phyloP scores from a whole-genome alignment of 64 coral and sea anemone genomes.

The Orbicella faveolata region DNA sequence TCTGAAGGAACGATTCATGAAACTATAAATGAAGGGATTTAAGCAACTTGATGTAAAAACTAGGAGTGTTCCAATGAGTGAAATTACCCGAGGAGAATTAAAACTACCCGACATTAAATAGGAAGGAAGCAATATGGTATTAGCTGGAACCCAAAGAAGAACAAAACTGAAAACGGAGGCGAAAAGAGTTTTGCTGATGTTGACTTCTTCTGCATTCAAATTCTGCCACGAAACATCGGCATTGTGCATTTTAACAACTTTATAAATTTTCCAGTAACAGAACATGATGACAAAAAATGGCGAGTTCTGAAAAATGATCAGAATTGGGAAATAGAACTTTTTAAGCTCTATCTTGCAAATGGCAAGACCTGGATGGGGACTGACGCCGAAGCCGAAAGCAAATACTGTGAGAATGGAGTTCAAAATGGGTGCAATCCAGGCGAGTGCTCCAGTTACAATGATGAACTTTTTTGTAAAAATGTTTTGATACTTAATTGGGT shows the following conservation, averaged over 20 bases:
- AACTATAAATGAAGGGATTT: slow-evolving; percentile 21
- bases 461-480: not conserved
- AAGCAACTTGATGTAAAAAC: not conserved
- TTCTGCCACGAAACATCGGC: not conserved
- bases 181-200: not conserved
- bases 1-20: slow-evolving; percentile 5
- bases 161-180: not conserved
- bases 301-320: not conserved
- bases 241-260: not conserved
- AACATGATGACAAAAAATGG: not conserved
- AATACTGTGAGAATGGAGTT: not conserved
- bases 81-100: too few species aligned
- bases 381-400: not conserved
- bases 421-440: not conserved
- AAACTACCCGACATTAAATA: not conserved
- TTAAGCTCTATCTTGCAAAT: not conserved
- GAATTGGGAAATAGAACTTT: not conserved
- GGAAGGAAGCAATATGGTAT: not conserved
- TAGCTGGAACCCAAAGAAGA: not conserved
- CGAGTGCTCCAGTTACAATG: not conserved
- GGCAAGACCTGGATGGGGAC: not conserved
- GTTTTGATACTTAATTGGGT: not conserved
- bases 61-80: not conserved
- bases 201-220: not conserved
- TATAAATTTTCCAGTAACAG: not conserved